These are phyloP conservation scores for Leuciscus waleckii DNA, from an alignment of 2,797 vertebrate genomes.

Conservation along the genomic window DNA sequence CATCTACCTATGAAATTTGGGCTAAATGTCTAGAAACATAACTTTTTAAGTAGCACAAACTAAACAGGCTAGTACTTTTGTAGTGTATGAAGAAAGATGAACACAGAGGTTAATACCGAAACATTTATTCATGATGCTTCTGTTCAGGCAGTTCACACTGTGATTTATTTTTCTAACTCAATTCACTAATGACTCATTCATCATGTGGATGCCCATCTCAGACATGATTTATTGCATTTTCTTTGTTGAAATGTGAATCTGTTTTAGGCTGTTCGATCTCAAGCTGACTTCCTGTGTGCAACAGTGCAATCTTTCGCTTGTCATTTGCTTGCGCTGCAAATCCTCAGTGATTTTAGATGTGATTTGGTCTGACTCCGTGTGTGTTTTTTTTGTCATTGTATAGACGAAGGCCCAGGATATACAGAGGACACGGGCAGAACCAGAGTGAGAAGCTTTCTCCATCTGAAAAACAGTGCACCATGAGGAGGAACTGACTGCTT, in stretches of 20 bases:
- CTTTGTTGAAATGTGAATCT: background rate
- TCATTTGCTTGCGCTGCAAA: conserved; percentile 74
- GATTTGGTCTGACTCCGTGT: conserved; percentile 72
- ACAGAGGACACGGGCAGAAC: conserved; percentile 68
- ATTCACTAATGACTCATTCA: background rate
- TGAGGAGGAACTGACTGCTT: conserved; percentile 68
- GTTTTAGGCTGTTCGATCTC: conserved; percentile 18
- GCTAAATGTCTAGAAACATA: conserved; percentile 10
- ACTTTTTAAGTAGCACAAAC: background rate
- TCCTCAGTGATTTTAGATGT: conserved; percentile 71
- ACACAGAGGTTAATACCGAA: background rate
- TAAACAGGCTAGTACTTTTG: conserved; percentile 19
- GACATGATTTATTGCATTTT: conserved; percentile 13
- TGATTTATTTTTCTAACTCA: background rate
- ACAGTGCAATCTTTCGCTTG: conserved; percentile 6
- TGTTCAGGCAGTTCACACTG: background rate
- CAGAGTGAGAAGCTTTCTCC: conserved; percentile 53
- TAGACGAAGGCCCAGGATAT: conserved; percentile 69
- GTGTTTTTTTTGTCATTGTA: conserved; percentile 70
- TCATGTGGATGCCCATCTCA: background rate
- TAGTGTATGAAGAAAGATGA: background rate
- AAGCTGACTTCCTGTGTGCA: conserved; percentile 40
- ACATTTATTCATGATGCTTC: background rate
- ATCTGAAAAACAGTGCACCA: conserved; percentile 57
- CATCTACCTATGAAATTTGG: conserved; percentile 4